phyloP scores from a whole-genome alignment of 1,140 invertebrate species.

The Lanistes nyassanus region DNA sequence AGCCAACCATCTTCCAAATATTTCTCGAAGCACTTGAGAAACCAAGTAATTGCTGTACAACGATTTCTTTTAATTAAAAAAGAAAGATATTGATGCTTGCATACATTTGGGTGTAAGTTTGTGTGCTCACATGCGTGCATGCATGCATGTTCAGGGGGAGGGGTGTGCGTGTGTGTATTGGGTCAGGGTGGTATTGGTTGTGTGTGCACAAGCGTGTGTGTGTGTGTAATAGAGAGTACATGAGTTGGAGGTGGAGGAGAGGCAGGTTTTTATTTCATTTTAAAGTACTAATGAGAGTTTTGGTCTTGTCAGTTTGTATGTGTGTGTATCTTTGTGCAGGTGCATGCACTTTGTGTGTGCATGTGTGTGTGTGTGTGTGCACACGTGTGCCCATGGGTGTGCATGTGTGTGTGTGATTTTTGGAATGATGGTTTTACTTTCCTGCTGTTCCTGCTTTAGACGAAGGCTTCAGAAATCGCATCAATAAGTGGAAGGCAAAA shows the following conservation, averaged over 20 bases:
- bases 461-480: slow-evolving; percentile 23
- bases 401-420: not conserved
- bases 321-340: too few species aligned
- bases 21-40: slow-evolving; percentile 15
- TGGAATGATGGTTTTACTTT: not conserved
- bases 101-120: not conserved
- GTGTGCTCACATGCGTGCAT: not conserved
- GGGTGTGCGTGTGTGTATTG: not conserved
- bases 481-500: slow-evolving; percentile 31
- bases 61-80: slow-evolving; percentile 9
- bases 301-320: not conserved
- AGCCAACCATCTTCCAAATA: not conserved
- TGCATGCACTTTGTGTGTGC: not conserved
- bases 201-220: not conserved
- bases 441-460: slow-evolving; percentile 23
- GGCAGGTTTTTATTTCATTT: not conserved
- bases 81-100: slow-evolving; percentile 2
- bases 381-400: not conserved
- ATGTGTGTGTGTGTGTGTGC: too few species aligned
- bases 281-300: too few species aligned
- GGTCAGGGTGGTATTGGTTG: too few species aligned
- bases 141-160: not conserved
- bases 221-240: too few species aligned
- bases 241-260: not conserved
- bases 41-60: slow-evolving; percentile 21